phyloP scores from a whole-genome alignment of 2,888 invertebrate genomes.

The Arrhopalites spinosus region DNA sequence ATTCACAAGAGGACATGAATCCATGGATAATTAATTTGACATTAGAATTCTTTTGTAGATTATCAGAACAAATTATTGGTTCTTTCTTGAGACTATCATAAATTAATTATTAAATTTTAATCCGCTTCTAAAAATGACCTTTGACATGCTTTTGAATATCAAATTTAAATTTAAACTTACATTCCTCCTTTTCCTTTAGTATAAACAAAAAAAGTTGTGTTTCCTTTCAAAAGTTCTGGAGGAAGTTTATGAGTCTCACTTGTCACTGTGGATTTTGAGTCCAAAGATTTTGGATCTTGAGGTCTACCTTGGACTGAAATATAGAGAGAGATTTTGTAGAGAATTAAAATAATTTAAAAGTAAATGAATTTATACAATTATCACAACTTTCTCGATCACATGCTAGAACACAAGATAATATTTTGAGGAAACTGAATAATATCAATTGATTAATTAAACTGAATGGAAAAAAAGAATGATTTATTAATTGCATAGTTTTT shows the following conservation, averaged over 20 bases:
- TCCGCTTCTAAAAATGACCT: not conserved
- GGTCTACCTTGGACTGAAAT: no score
- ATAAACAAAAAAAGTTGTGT: not conserved
- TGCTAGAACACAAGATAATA: no score
- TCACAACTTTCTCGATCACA: no score
- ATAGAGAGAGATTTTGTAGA: no score
- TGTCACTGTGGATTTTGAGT: no score
- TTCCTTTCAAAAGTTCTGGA: not conserved
- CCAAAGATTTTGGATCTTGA: no score
- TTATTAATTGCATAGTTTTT: no score
- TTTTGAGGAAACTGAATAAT: no score
- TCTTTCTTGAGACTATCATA: not conserved
- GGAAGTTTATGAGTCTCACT: not conserved
- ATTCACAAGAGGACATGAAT: constrained; percentile 2
- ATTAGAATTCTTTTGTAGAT: not conserved
- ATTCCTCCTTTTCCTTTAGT: not conserved
- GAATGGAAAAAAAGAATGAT: no score
- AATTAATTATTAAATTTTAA: not conserved
- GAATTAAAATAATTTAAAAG: no score
- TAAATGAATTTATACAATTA: no score
- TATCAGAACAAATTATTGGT: not conserved
- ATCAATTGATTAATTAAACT: no score
- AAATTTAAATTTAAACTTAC: not conserved
- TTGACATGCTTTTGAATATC: not conserved
- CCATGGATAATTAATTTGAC: constrained; percentile 10